phyloP scores from a whole-genome alignment of 35 echinoderm and acorn worm species.

The Anneissia japonica region DNA sequence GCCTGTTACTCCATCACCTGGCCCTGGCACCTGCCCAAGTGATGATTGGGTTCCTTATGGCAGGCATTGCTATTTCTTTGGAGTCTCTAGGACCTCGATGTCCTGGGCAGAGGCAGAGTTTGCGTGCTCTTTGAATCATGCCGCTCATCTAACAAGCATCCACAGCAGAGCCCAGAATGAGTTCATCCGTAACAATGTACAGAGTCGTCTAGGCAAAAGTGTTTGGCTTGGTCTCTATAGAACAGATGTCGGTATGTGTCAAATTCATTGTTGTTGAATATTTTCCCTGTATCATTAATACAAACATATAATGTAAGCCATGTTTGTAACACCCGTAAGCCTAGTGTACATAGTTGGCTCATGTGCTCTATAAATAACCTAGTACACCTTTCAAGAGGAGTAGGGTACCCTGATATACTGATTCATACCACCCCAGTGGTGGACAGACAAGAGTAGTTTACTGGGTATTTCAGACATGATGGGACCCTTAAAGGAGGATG shows the following conservation, averaged over 20 bases:
- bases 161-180: slow-evolving; percentile 44
- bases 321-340: too few species aligned
- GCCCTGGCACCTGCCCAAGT: slow-evolving; percentile 4
- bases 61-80: slow-evolving; percentile 17
- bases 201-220: slow-evolving; percentile 2
- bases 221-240: slow-evolving; percentile 34
- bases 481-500: too few species aligned
- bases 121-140: slow-evolving; percentile 1
- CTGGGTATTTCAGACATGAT: too few species aligned
- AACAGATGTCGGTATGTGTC: slow-evolving; percentile 15
- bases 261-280: too few species aligned
- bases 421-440: too few species aligned
- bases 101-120: slow-evolving; percentile 39
- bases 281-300: too few species aligned
- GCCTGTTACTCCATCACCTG: slow-evolving; percentile 12
- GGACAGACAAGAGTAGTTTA: too few species aligned
- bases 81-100: not conserved
- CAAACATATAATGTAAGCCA: too few species aligned
- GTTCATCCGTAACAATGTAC: slow-evolving; percentile 13
- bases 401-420: too few species aligned
- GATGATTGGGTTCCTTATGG: slow-evolving; percentile 31
- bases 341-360: too few species aligned
- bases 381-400: too few species aligned
- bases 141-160: slow-evolving; percentile 28
- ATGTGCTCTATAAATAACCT: too few species aligned